Evolutionary conservation across 2,113 vertebrate genomes (phyloP).

Genomic region (Elanus axillaris): DNA sequence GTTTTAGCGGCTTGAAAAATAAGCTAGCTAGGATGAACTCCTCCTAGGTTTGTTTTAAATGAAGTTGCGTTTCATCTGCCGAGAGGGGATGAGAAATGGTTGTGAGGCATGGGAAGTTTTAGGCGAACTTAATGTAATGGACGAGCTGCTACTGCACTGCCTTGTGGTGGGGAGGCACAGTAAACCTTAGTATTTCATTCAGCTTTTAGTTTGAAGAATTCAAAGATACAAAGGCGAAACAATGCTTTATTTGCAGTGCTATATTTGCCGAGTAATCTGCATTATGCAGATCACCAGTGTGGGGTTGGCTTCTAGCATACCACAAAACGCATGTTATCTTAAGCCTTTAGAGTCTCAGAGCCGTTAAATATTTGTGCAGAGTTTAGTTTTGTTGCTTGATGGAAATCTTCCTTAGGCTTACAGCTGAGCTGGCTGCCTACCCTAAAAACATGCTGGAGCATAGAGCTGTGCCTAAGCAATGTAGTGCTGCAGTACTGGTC

Average conservation of each 20-base stretch:
- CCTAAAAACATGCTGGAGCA: constrained; percentile 40
- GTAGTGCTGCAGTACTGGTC: constrained; percentile 4
- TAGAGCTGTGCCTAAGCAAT: not conserved
- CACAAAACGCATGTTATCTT: constrained; percentile 5
- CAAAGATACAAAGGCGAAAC: not conserved
- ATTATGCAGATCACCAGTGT: not conserved
- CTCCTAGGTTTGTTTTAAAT: constrained; percentile 10
- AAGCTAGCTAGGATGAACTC: constrained; percentile 23
- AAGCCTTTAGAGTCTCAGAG: constrained; percentile 36
- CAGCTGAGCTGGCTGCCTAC: constrained; percentile 47
- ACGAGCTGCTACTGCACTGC: constrained; percentile 31
- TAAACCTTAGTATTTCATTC: not conserved
- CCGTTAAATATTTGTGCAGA: constrained; percentile 44
- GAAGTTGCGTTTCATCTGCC: constrained; percentile 58
- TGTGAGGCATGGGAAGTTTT: constrained; percentile 63
- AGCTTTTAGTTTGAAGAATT: constrained; percentile 24
- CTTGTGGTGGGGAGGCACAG: constrained; percentile 4
- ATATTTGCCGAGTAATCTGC: not conserved
- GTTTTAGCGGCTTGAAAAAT: constrained; percentile 34
- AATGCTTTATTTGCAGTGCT: not conserved
- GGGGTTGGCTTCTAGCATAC: not conserved
- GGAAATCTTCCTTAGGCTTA: constrained; percentile 26
- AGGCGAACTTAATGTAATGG: constrained; percentile 65
- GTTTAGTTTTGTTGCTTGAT: constrained; percentile 29
- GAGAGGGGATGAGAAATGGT: not conserved